These are phyloP conservation scores for Ypsolopha sequella DNA, from an alignment of 2,888 invertebrate genomes.

Conservation along the genomic window DNA sequence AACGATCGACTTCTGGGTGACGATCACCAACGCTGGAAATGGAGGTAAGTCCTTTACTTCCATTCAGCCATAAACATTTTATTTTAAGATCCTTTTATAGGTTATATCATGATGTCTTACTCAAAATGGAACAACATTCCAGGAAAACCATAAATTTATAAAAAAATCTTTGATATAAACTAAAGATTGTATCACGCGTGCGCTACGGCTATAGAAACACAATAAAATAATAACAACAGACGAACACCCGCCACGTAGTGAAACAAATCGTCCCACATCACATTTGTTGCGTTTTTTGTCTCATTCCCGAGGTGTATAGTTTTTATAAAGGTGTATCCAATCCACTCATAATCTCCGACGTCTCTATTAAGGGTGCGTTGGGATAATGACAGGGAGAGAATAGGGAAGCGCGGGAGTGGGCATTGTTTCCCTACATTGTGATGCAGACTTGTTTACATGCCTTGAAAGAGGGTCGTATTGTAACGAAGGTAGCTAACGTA, in stretches of 20 bases:
- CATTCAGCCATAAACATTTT: too few relatives aligned
- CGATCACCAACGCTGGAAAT: conserved; percentile 90
- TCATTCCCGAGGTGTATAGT: conserved; percentile 12
- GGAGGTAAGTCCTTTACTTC: conserved; percentile 75
- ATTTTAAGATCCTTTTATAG: too few relatives aligned
- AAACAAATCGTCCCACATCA: conserved; percentile 19
- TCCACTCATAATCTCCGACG: conserved; percentile 22
- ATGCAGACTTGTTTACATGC: conserved; percentile 3
- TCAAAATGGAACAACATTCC: too few relatives aligned
- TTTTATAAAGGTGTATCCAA: conserved; percentile 16
- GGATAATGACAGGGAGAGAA: conserved; percentile 38
- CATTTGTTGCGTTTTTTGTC: conserved; percentile 16
- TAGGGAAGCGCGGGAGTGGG: conserved; percentile 15
- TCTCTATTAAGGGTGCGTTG: conserved; percentile 45
- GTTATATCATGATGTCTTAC: too few relatives aligned
- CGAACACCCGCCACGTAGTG: conserved; percentile 3
- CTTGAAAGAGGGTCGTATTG: background rate
- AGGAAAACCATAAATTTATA: too few relatives aligned
- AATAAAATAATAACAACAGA: conserved; percentile 7
- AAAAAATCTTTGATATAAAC: too few relatives aligned
- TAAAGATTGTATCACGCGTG: conserved; percentile 8
- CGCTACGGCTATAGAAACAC: conserved; percentile 11
- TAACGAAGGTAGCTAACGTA: background rate
- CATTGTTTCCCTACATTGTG: conserved; percentile 9
- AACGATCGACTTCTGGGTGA: conserved; percentile 96